Evolutionary conservation across 2,797 vertebrate genomes (phyloP), one percentile per base, ranked within the genome.

Genomic region (Melanitta fusca): DNA sequence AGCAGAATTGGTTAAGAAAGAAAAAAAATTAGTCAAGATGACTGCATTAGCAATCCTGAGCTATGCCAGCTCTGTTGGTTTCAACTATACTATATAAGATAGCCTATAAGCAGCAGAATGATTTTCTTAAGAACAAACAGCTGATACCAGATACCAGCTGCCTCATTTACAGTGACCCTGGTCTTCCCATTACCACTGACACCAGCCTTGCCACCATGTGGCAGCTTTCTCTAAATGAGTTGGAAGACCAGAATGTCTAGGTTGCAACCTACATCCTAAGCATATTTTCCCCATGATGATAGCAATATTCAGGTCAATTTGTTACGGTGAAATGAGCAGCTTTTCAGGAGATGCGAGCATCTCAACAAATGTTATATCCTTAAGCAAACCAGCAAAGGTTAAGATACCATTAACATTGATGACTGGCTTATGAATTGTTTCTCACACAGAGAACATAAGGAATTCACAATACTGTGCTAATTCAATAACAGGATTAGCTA

Each of bases 401-500:
- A 96, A 97, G 97, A 88, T 77, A 56, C 21, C 83, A 80, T 96
- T 96, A 95, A 20, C 60, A 79, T 60, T 20, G 66, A 94, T 92
- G 89, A 91, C 54, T 93, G 93, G 70, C 84, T 95, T 93, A 83
- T 19, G 3, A 71, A 86, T 62, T n/a, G 49, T 89, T 96, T 80
- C 57, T 96, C 83, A 38, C 86, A 80, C 45, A 75, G 73, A 87
- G 85, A 91, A 88, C 24, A n/a, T 60, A 82, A 93, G 88, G 13
- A 30, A 80, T 87, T 96, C 95, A 95, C 73, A 72, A 93, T 92
- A 81, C 93, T 95, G 30, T 82, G 61, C 83, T 95, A 96, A 92
- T 97, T 95, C 93, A 96, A 73, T 97, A 95, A 95, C 80, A 60
- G 79, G 58, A 94, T 93, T 60, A 95, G 54, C 64, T 87, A 65